Evolutionary conservation across 1,140 invertebrate genomes (phyloP), one percentile per base, ranked within the genome.

Genomic region (Trichoplusia ni): DNA sequence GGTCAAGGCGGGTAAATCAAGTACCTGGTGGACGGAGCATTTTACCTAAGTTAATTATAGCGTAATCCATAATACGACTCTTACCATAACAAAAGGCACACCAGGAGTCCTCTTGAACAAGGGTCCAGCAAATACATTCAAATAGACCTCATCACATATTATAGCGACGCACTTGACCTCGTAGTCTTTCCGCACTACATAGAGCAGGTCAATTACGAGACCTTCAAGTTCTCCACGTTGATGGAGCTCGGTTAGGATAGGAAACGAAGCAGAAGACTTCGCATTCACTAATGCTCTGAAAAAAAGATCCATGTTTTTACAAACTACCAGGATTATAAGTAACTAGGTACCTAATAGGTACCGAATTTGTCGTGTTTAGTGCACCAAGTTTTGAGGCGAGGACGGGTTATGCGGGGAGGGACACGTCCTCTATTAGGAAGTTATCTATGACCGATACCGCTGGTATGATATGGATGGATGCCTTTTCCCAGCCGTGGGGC

Each of bases 1-100:
- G n/a, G n/a, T n/a, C n/a, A n/a, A n/a, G n/a, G n/a, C n/a, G n/a
- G n/a, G n/a, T n/a, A n/a, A n/a, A n/a, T n/a, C n/a, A n/a, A n/a
- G n/a, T n/a, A n/a, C n/a, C n/a, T n/a, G n/a, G n/a, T n/a, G n/a
- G n/a, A n/a, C n/a, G n/a, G n/a, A n/a, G n/a, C n/a, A n/a, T n/a
- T n/a, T n/a, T n/a, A n/a, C n/a, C n/a, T n/a, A n/a, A n/a, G n/a
- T n/a, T n/a, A n/a, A n/a, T n/a, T n/a, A n/a, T n/a, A n/a, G n/a
- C n/a, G n/a, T 13, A 7, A n/a, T 6, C 6, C 14, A 19, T 47
- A 70, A n/a, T n/a, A n/a, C n/a, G n/a, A n/a, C n/a, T n/a, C 75
- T 73, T 85, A 93, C 92, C 83, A 92, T 90, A 53, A 93, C 84
- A 69, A 86, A 88, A n/a, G 92, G 90, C 38, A 92, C 73, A 49